Evolutionary conservation across 2,113 vertebrate species (phyloP).

Genomic region (Engraulis encrasicolus): DNA sequence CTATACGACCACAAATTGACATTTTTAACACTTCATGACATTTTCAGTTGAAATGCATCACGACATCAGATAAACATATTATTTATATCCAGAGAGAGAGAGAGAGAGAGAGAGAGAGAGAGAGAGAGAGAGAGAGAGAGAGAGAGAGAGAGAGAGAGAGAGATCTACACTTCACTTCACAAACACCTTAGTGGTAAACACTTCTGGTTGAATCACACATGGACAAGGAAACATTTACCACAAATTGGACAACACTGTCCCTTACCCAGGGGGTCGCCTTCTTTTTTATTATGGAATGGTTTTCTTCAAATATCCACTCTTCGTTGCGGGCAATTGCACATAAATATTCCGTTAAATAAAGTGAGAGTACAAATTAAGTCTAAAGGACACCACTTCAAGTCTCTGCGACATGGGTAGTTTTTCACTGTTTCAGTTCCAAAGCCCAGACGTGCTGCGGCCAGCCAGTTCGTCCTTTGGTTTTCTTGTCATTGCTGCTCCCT

Average conservation of each 20-base stretch:
- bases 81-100: too few relatives aligned
- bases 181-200: slow-evolving; percentile 74
- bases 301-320: slow-evolving; percentile 86
- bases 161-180: slow-evolving; percentile 86
- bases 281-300: slow-evolving; percentile 88
- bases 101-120: slow-evolving; percentile 78
- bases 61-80: slow-evolving; percentile 79
- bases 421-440: slow-evolving; percentile 96
- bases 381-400: slow-evolving; percentile 49
- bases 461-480: slow-evolving; percentile 97
- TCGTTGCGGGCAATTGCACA: slow-evolving; percentile 88
- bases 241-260: slow-evolving; percentile 74
- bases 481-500: slow-evolving; percentile 91
- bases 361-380: slow-evolving; percentile 62
- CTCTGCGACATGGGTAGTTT: slow-evolving; percentile 46
- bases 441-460: slow-evolving; percentile 99
- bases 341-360: slow-evolving; percentile 85
- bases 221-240: slow-evolving; percentile 77
- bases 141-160: slow-evolving; percentile 41
- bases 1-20: slow-evolving; percentile 77
- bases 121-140: slow-evolving; percentile 31
- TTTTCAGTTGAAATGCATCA: slow-evolving; percentile 73
- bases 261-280: slow-evolving; percentile 87
- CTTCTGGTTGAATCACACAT: slow-evolving; percentile 69
- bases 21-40: slow-evolving; percentile 72